Conservation (phyloP, 1,140 invertebrate genomes). For the Zaprionus capensis region DNA sequence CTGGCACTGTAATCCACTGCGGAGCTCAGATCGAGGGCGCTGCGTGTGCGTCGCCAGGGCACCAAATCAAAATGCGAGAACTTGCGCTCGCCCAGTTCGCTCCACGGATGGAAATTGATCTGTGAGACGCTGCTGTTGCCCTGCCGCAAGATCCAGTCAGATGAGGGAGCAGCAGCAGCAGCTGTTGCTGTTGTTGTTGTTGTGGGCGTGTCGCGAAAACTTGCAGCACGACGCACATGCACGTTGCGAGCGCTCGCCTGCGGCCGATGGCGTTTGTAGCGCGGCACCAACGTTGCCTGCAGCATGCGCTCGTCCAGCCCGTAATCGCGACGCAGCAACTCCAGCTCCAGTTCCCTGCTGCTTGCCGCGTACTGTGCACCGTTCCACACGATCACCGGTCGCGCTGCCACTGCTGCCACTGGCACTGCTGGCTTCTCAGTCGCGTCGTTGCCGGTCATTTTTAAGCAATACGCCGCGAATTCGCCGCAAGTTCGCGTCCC, state of each 20-base stretch:
- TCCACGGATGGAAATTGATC: conserved; percentile 79
- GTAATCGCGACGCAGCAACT: conserved; percentile 72
- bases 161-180: conserved; percentile 22
- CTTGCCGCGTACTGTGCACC: conserved; percentile 76
- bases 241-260: conserved; percentile 68
- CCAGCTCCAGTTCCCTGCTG: conserved; percentile 70
- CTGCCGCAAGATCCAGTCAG: conserved; percentile 73
- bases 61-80: conserved; percentile 77
- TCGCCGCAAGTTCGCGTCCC: conserved; percentile 5
- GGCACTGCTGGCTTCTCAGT: background rate
- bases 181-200: background rate
- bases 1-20: conserved; percentile 58
- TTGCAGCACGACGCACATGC: conserved; percentile 31
- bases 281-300: conserved; percentile 70
- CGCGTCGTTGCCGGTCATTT: conserved; percentile 30
- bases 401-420: conserved; percentile 23
- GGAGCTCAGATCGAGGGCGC: conserved; percentile 60
- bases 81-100: conserved; percentile 47
- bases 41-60: conserved; percentile 76
- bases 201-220: background rate
- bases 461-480: background rate
- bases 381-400: conserved; percentile 78
- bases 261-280: conserved; percentile 73
- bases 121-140: conserved; percentile 61
- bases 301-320: conserved; percentile 76